Base-by-base conservation (phyloP, 1,140 invertebrate species). In the Augochlora pura region DNA sequence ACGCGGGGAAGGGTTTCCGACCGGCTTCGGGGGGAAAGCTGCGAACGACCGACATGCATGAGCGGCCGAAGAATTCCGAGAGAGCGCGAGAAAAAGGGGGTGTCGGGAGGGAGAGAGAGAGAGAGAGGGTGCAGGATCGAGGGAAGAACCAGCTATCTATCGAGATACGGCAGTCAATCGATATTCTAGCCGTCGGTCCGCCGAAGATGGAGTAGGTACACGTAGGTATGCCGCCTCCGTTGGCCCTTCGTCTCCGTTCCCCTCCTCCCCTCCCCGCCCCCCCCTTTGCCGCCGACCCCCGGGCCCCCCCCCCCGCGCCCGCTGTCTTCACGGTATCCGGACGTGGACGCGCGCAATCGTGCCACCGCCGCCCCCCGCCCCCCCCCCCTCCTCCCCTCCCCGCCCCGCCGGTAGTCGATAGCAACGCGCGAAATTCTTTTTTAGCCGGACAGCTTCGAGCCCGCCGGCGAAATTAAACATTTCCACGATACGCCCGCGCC, bases 141-240 rank as follows among this genome's bases (percentile, higher is more conserved):
- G n/a, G 49, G 70, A 21, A 54, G 39, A 57, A 69, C 32, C 59
- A 39, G 77, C 23, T 73, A 82, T 79, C 77, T 65, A 72, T 57
- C 68, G 69, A 74, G 64, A 81, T 81, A 77, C 54, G 85, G 65
- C 62, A 82, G 75, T 84, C 75, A 79, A 87, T 87, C 86, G 85
- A 87, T 87, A 86, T 84, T 86, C 85, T 69, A 72, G 25, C 78
- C 85, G 74, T 86, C 84, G 85, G 84, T 87, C 78, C 25, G 60
- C 63, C 60, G 57, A 64, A 83, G 85, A 80, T 78, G 85, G 67
- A 86, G 83, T 80, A 80, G 76, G 76, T 82, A 79, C 72, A 76
- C 80, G 62, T 86, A 82, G 62, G 79, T 82, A 85, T 86, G 80
- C 83, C 68, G 76, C 59, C 38, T 64, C 60, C 42, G 52, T 67